Base-by-base conservation (phyloP, 2,888 invertebrate species). In the Allophyes oxyacanthae region DNA sequence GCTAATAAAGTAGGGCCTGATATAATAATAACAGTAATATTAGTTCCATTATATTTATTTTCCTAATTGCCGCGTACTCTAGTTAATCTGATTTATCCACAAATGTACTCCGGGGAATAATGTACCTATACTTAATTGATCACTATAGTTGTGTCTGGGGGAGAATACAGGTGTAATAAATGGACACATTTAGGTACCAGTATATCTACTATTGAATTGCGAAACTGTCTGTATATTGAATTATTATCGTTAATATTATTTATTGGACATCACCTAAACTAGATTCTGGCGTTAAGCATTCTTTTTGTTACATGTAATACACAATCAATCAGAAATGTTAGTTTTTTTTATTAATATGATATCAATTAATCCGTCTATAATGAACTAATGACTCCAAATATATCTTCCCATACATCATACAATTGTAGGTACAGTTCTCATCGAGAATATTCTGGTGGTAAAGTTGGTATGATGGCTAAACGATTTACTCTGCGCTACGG, bases 51-150 rank as follows among this genome's bases (percentile, higher is more conserved):
- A 28, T 8, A 28, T 28, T 28, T 28, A 6, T 28, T 28, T 28
- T 6, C 28, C 6, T 28, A 28, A 28, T 20, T 20, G 20, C 2
- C 2, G 20, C 20, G 42, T 33, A 28, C 34, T 43, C 15, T 28
- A 46, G 14, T 33, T 59, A 52, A 59, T 52, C 28, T 44, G 33
- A 48, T 52, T 58, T 59, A 26, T 44, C 36, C 5, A 33, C n/a
- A 30, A 59, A 63, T 62, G 20, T 48, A 14, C 59, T 36, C 43
- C 4, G 2, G 52, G 52, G 52, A 40, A 28, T 40, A 64, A 52
- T 48, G 48, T 48, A 49, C 32, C 33, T 26, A 28, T 46, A 49
- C 52, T 33, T 52, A 46, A 40, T 40, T 32, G 1, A 46, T 57
- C 57, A 43, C 34, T 41, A 13, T 40, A n/a, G 14, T 43, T n/a